Base-by-base conservation (phyloP, 35 echinoderm and acorn worm species). In the Acanthaster planci region DNA sequence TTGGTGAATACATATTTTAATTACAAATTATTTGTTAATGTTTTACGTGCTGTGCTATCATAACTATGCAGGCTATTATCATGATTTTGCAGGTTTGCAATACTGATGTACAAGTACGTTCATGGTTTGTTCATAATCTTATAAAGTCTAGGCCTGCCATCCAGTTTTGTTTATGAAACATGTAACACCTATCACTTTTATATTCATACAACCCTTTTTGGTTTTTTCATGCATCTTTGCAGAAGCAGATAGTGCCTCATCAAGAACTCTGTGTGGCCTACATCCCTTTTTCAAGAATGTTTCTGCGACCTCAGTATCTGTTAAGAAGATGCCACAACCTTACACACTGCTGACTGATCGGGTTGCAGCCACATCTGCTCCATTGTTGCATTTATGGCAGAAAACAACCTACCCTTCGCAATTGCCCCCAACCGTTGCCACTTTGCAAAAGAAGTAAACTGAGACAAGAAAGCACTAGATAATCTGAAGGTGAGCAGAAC, bases 371-470 rank as follows among this genome's bases (percentile, higher is more conserved):
- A 60, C 57, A 60, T n/a, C n/a, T n/a, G n/a, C n/a, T n/a, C 40
- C 78, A 21, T 60, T 60, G 57, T 60, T 60, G 85, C n/a, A 1
- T 47, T 87, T 14, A 87, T 79, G 67, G 85, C 85, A 80, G 85
- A 87, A 67, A 50, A 79, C 22, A 77, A 67, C 37, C 29, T 79
- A 31, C 67, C 85, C 17, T 87, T 87, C 39, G 53, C 85, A 22
- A 87, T 87, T 38, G 75, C 76, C 51, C 85, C 75, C 15, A 67
- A 53, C 19, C 76, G 78, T 12, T 51, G 40, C 31, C 40, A 54
- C 27, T 57, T 87, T 44, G n/a, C 72, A 26, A 87, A 87, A 47
- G 38, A 67, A 35, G 19, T 87, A 23, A 35, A 37, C 42, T 40
- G 42, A 76, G 85, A 87, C 51, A 60, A 19, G 36, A 87, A 56